These are phyloP conservation scores for Petrolisthes manimaculis DNA, from an alignment of 2,888 invertebrate species.

Conservation along the genomic window DNA sequence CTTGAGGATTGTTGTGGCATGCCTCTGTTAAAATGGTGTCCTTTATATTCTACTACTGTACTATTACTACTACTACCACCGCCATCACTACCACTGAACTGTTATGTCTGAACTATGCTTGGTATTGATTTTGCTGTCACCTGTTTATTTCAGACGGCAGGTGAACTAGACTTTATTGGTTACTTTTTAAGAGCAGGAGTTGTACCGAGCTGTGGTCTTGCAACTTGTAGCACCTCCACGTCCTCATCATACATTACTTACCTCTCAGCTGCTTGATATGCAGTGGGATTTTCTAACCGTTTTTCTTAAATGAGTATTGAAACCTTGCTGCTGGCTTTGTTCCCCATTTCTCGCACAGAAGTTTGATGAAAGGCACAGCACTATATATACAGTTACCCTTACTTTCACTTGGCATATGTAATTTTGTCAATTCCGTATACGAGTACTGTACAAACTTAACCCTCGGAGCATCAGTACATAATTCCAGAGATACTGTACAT, in stretches of 20 bases:
- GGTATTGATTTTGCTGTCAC: background rate
- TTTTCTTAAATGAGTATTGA: conserved; percentile 31
- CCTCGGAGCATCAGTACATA: too few species aligned
- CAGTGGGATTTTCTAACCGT: conserved; percentile 49
- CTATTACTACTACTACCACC: too few species aligned
- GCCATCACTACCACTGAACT: too few species aligned
- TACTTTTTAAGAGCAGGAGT: conserved; percentile 7
- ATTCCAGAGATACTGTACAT: background rate
- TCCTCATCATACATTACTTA: conserved; percentile 8
- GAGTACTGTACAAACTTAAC: too few species aligned
- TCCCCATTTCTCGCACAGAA: too few species aligned
- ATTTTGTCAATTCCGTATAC: too few species aligned
- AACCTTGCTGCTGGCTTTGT: background rate
- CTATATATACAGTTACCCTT: too few species aligned
- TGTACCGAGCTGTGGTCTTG: conserved; percentile 14
- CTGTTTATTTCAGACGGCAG: conserved; percentile 5
- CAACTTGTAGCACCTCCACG: conserved; percentile 19
- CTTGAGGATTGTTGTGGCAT: background rate
- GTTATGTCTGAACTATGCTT: conserved; percentile 9
- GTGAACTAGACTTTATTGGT: background rate
- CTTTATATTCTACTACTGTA: background rate
- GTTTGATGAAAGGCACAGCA: too few species aligned
- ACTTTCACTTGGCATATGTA: too few species aligned
- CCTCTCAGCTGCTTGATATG: conserved; percentile 30
- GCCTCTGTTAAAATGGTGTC: background rate